A percentile compares a stretch with the other conserved stretches of the same genome.
phyloP scores from a whole-genome alignment of 2,888 invertebrate genomes.

The Epirrhoe tristata region DNA sequence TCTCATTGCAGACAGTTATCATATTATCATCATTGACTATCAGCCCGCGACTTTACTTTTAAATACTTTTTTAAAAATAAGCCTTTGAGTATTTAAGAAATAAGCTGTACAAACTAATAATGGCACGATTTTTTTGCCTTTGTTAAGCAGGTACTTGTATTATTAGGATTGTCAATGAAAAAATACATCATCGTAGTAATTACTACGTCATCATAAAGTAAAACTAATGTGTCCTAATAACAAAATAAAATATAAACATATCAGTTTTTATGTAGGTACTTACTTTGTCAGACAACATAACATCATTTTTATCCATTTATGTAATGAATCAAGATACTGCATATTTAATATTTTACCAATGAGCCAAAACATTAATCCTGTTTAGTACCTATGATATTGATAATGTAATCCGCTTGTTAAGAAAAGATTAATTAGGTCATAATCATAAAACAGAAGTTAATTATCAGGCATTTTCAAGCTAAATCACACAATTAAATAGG shows the following conservation, averaged over 20 bases:
- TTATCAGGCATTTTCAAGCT: background rate
- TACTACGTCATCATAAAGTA: no score
- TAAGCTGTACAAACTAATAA: no score
- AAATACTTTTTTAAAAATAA: no score
- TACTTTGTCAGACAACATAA: background rate
- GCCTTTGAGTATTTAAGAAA: no score
- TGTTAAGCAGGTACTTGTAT: no score
- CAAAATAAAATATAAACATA: no score
- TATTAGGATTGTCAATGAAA: no score
- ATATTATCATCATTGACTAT: background rate
- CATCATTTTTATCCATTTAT: background rate
- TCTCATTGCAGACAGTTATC: background rate
- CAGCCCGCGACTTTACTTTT: background rate
- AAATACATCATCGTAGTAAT: no score
- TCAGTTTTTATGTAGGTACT: no score
- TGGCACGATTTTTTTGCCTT: no score
- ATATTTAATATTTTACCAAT: conserved; percentile 1
- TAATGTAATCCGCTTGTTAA: conserved; percentile 1
- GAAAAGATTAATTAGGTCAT: background rate
- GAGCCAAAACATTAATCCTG: conserved; percentile 9
- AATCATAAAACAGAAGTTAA: background rate
- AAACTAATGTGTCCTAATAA: no score
- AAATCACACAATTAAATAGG: no score
- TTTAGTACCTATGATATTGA: background rate
- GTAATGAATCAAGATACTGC: background rate